A percentile compares a stretch with the other conserved stretches of the same genome.
phyloP scores from a whole-genome alignment of 2,113 vertebrate genomes.

The Meles meles region DNA sequence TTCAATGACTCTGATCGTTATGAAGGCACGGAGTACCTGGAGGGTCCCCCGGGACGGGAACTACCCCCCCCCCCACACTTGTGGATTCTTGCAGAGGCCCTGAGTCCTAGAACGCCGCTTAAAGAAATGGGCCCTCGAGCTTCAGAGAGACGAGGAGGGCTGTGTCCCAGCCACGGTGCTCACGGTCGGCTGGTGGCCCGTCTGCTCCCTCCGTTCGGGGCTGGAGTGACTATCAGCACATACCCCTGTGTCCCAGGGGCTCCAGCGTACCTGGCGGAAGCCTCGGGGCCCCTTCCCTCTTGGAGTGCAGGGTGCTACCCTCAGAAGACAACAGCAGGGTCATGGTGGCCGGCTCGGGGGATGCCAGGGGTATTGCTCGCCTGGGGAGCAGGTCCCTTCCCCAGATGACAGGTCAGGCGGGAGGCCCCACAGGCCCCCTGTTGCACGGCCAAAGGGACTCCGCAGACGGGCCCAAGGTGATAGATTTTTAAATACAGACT shows the following conservation, averaged over 20 bases:
- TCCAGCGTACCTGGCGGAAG: neutral
- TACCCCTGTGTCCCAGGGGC: neutral
- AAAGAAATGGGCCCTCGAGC: neutral
- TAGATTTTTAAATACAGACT: neutral
- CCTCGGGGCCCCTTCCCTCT: neutral
- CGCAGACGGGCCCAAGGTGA: no score
- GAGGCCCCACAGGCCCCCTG: no score
- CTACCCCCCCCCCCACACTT: neutral
- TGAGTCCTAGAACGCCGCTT: neutral
- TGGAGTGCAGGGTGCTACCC: neutral
- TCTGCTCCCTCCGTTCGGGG: neutral
- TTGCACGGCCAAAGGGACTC: no score
- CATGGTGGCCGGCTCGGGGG: rapidly evolving
- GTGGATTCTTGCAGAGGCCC: neutral
- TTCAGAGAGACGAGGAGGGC: neutral
- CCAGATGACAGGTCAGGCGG: rapidly evolving
- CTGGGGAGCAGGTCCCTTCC: no score
- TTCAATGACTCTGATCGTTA: slow-evolving; percentile 4
- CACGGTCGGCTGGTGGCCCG: neutral
- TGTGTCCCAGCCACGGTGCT: neutral
- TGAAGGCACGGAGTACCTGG: rapidly evolving
- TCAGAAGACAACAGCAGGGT: neutral
- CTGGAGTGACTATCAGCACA: neutral
- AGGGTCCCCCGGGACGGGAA: neutral
- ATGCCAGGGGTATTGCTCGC: rapidly evolving